Base-by-base conservation (phyloP, 2,888 invertebrate genomes). In the Macrosiphum euphorbiae region DNA sequence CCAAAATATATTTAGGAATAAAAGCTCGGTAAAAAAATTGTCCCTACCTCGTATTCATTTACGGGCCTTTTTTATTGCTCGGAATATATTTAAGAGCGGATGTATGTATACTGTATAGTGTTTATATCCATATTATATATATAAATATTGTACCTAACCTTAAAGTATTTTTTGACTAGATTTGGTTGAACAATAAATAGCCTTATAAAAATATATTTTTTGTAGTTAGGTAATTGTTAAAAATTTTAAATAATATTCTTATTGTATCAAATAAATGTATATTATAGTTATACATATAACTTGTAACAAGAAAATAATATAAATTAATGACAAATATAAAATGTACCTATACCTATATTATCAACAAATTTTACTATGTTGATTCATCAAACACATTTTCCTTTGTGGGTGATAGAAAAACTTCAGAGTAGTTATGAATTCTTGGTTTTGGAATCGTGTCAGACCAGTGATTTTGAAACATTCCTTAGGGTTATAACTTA, bases 371-470 rank as follows among this genome's bases (percentile, higher is more conserved):
- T 7, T 26, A 58, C 13, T 11, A 88, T 61, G n/a, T 61, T 35
- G 8, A 24, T 26, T 44, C 47, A 67, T 89, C 28, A 89, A 90
- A 90, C 8, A 24, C 35, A 67, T 84, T 78, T 13, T 5, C 41
- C 7, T 10, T 47, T 35, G 20, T 16, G 92, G 61, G 24, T 26
- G 47, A 16, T 67, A 41, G 20, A 90, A 55, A 41, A 92, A 88
- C 41, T 50, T 78, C 28, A 16, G 10, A 52, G 61, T 41, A 41
- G 78, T 92, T 88, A 84, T 93, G 89, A 85, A 93, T 93, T 93
- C 85, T 85, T 50, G 50, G 58, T 89, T 90, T 94, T 94, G 89
- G 86, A 94, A 90, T 94, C 86, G 94, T 67, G 90, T 86, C 94
- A 90, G 52, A 52, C 61, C 52, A 86, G 90, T 58, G 94, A 94